phyloP scores from a whole-genome alignment of 2,113 vertebrate genomes.

The Neoarius graeffei region DNA sequence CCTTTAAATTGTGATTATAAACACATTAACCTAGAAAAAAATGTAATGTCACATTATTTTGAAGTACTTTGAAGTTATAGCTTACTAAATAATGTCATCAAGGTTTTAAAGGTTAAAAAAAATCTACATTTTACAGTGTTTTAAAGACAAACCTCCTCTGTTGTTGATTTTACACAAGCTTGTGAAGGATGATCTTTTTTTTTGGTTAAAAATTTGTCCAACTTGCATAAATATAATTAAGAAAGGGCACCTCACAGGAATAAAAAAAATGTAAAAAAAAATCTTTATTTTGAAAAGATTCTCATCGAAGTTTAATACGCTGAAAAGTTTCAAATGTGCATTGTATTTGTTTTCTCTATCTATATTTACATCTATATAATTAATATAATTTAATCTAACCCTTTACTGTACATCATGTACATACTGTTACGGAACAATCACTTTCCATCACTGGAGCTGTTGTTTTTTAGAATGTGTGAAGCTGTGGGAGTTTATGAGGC shows the following conservation, averaged over 20 bases:
- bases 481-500: constrained; percentile 26
- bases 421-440: neutral
- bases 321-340: neutral
- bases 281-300: neutral
- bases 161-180: neutral
- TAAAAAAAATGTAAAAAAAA: neutral
- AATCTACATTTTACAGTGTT: neutral
- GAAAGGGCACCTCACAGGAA: neutral
- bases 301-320: neutral
- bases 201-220: neutral
- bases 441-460: neutral
- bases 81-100: neutral
- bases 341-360: neutral
- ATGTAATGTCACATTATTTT: neutral
- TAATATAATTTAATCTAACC: neutral
- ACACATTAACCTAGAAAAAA: neutral
- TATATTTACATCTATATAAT: neutral
- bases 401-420: neutral
- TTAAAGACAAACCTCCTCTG: neutral
- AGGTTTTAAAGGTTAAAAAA: neutral
- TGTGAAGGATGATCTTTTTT: neutral
- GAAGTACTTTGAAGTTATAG: neutral
- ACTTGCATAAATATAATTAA: neutral
- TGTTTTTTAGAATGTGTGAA: neutral
- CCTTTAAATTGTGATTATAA: neutral